Conservation (phyloP, 2,888 invertebrate species). For the Minunthozetes semirufus region DNA sequence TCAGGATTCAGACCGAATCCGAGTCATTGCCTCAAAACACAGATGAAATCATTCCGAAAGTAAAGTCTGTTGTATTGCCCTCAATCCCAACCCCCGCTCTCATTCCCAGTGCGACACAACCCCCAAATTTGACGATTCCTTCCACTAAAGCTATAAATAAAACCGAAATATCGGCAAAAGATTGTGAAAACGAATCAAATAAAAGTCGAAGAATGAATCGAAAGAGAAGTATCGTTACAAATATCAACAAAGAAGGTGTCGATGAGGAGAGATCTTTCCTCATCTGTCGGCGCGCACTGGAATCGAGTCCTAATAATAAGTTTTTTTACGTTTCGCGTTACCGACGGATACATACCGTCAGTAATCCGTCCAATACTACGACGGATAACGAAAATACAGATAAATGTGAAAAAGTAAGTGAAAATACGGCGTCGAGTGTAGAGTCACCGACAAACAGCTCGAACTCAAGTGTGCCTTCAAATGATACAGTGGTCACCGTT, state of each 20-base stretch:
- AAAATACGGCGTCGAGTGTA: not conserved
- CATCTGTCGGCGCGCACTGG: constrained; percentile 69
- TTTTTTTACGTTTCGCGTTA: constrained; percentile 30
- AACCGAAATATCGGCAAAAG: not conserved
- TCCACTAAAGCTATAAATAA: not conserved
- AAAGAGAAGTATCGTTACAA: not conserved
- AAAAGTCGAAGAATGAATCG: not conserved
- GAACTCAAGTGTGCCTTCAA: constrained; percentile 28
- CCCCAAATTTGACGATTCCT: not conserved
- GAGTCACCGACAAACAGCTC: not conserved
- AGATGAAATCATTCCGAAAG: not conserved
- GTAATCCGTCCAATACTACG: not conserved
- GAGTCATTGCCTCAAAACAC: not conserved
- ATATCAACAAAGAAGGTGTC: constrained; percentile 51
- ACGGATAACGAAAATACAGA: not conserved
- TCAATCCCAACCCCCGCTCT: not conserved
- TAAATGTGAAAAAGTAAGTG: not conserved
- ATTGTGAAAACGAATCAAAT: not conserved
- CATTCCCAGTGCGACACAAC: not conserved
- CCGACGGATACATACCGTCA: constrained; percentile 20
- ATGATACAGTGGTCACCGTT: not conserved
- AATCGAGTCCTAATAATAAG: constrained; percentile 70
- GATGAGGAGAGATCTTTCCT: constrained; percentile 90
- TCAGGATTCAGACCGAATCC: not conserved
- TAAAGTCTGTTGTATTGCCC: constrained; percentile 1